phyloP scores from a whole-genome alignment of 2,113 vertebrate species.

The Aldabrachelys gigantea region DNA sequence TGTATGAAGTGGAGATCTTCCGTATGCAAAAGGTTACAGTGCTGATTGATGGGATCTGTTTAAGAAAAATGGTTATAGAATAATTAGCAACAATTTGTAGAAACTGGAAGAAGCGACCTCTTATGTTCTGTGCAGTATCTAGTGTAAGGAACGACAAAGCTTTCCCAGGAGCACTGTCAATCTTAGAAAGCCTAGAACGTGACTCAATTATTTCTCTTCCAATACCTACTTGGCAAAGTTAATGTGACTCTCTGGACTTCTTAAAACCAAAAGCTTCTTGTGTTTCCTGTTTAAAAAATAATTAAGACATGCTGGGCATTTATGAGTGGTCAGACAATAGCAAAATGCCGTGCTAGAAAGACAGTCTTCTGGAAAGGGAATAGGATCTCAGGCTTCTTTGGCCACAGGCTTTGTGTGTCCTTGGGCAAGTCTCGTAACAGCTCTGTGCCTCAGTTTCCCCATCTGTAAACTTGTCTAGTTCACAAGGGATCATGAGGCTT shows the following conservation, averaged over 20 bases:
- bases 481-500: background rate
- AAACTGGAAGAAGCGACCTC: background rate
- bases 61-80: background rate
- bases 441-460: background rate
- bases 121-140: background rate
- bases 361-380: background rate
- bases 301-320: background rate
- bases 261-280: background rate
- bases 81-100: constrained; percentile 32
- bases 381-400: background rate
- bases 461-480: background rate
- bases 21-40: background rate
- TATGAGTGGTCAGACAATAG: background rate
- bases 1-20: background rate
- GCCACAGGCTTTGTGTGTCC: background rate
- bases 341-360: background rate
- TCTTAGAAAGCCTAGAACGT: fast-evolving
- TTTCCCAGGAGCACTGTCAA: background rate
- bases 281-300: background rate
- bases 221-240: background rate
- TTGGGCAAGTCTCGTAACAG: background rate
- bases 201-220: background rate
- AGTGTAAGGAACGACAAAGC: background rate
- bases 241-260: background rate
- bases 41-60: constrained; percentile 7